These are phyloP conservation scores for Psilopogon haemacephalus DNA, from an alignment of 2,113 vertebrate genomes.

Conservation along the genomic window DNA sequence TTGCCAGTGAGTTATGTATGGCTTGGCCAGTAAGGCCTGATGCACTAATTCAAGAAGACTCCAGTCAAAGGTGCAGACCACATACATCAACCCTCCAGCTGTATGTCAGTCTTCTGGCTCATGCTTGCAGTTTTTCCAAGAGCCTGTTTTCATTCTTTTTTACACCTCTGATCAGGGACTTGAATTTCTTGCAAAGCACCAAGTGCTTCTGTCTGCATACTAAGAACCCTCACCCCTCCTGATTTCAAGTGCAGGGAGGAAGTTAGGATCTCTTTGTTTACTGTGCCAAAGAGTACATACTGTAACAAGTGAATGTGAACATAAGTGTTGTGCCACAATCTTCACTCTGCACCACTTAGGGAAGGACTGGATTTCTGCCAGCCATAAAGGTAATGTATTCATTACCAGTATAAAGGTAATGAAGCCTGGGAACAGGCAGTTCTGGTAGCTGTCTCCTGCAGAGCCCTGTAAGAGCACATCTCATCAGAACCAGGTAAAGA, in stretches of 20 bases:
- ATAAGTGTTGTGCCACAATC: slow-evolving; percentile 52
- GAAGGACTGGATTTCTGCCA: slow-evolving; percentile 53
- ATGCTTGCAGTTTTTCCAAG: not conserved
- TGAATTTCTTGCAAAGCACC: not conserved
- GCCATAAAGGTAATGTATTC: slow-evolving; percentile 19
- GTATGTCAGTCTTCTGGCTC: not conserved
- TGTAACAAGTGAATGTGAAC: slow-evolving; percentile 61
- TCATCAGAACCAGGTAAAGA: slow-evolving; percentile 61
- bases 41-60: not conserved
- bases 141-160: not conserved
- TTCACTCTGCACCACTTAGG: not conserved
- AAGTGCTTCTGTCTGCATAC: not conserved
- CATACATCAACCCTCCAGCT: not conserved
- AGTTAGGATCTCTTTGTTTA: slow-evolving; percentile 43
- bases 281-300: slow-evolving; percentile 41
- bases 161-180: not conserved
- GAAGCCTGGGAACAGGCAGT: slow-evolving; percentile 53
- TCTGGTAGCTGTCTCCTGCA: slow-evolving; percentile 33
- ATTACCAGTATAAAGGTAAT: slow-evolving; percentile 8
- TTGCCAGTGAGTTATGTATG: not conserved
- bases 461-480: slow-evolving; percentile 35
- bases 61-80: not conserved
- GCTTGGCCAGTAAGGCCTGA: not conserved
- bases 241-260: not conserved
- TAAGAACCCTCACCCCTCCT: slow-evolving; percentile 4